Evolutionary conservation across 2,113 vertebrate genomes (phyloP), one percentile per base, ranked within the genome.

Genomic region (Bombycilla garrulus): DNA sequence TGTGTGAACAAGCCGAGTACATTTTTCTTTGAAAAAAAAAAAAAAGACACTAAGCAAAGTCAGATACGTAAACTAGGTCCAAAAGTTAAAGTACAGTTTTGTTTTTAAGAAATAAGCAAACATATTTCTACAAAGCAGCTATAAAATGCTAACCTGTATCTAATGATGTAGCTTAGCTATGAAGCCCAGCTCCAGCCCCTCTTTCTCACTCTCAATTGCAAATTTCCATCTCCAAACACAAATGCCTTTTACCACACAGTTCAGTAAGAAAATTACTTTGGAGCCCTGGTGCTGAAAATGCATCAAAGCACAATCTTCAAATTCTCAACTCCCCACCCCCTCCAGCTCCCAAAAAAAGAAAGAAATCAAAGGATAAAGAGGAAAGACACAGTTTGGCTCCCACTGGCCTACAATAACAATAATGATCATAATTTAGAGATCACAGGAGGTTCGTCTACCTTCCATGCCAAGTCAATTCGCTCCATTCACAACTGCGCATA

Each of bases 211-310:
- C 54, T 42, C 80, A 57, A 2, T 36, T 45, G 60, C 62, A 70
- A 70, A 90, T 94, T 88, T 81, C 74, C 54, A 57, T 53, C 67
- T 88, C 74, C 71, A 88, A 82, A 88, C 45, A 93, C 51, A 88
- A 94, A 85, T 25, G 71, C 31, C 40, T 86, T 92, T 81, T 88
- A 67, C 77, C 17, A 65, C 57, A 76, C 31, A 88, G 81, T 58
- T 91, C 80, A 82, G 56, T 25, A 51, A 69, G 70, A 81, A 85
- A 92, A 95, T 87, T 76, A 71, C 77, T 91, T 76, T 10, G 80
- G 93, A 95, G 69, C 72, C 76, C 47, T 73, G 57, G 57, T 72
- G 64, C 74, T 93, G 86, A 90, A 82, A 92, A 96, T 14, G 28
- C 74, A 95, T 89, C 76, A 85, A 94, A 90, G 60, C 45, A 81